These are phyloP conservation scores for Aegithalos caudatus DNA, from an alignment of 2,113 vertebrate genomes.

Conservation along the genomic window DNA sequence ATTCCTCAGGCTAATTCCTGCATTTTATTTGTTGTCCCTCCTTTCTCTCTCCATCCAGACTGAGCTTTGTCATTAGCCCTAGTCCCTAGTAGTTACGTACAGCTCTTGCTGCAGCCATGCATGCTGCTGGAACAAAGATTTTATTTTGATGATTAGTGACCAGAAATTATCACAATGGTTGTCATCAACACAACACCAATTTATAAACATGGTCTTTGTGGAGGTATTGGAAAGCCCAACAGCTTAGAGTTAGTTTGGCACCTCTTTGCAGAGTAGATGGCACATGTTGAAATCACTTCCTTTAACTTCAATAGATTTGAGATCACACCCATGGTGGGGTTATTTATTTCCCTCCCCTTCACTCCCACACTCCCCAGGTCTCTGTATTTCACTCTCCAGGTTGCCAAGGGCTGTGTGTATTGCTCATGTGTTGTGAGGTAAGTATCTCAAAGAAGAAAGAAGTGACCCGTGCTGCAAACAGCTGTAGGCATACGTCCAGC, in stretches of 20 bases:
- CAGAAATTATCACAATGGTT: not conserved
- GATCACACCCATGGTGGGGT: not conserved
- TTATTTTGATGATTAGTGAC: not conserved
- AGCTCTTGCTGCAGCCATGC: not conserved
- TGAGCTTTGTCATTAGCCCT: not conserved
- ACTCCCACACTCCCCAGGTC: accelerated
- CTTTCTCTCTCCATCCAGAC: not conserved
- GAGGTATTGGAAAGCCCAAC: not conserved
- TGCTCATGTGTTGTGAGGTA: not conserved
- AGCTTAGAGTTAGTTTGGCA: not conserved
- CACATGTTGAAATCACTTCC: not conserved
- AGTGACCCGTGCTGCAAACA: not conserved
- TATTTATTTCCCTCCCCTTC: not conserved
- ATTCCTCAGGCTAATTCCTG: not conserved
- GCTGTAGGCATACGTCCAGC: not conserved
- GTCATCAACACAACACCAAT: not conserved
- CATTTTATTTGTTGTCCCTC: not conserved
- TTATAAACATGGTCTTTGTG: not conserved
- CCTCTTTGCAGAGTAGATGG: not conserved
- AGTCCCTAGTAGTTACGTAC: not conserved
- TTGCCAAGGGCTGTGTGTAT: not conserved
- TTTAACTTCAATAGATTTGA: not conserved
- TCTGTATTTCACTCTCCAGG: not conserved
- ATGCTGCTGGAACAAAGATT: not conserved
- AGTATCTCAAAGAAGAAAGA: not conserved